phyloP scores from a whole-genome alignment of 1,140 invertebrate species.

The Holotrichia oblita region DNA sequence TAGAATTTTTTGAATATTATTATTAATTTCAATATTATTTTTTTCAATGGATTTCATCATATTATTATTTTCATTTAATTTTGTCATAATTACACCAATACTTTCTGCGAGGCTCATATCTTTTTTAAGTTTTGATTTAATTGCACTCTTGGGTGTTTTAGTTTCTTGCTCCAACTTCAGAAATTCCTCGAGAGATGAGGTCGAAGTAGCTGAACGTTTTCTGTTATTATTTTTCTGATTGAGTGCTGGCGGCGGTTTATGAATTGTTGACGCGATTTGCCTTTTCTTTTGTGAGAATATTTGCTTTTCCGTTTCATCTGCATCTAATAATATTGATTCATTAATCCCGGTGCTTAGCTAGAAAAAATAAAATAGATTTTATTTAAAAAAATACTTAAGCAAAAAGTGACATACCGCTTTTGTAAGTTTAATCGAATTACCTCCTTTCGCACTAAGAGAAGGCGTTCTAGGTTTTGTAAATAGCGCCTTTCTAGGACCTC shows the following conservation, averaged over 20 bases:
- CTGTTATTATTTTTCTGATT: not conserved
- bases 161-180: not conserved
- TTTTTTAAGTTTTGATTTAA: not conserved
- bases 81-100: not conserved
- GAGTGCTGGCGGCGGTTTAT: not conserved
- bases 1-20: not conserved
- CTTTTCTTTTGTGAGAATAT: not conserved
- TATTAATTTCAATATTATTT: slow-evolving; percentile 10
- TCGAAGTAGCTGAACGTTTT: not conserved
- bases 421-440: not conserved
- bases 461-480: not conserved
- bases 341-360: not conserved
- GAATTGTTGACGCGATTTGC: not conserved
- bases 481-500: not conserved
- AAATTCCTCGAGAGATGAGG: not conserved
- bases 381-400: not conserved
- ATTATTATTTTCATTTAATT: slow-evolving; percentile 4
- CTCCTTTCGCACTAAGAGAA: not conserved
- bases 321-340: slow-evolving; percentile 4
- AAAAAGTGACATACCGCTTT: not conserved
- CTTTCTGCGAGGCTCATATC: not conserved
- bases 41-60: not conserved
- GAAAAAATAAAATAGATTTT: not conserved
- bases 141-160: not conserved
- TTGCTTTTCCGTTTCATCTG: not conserved